phyloP scores from a whole-genome alignment of 2,113 vertebrate species.

The Actenoides hombroni region DNA sequence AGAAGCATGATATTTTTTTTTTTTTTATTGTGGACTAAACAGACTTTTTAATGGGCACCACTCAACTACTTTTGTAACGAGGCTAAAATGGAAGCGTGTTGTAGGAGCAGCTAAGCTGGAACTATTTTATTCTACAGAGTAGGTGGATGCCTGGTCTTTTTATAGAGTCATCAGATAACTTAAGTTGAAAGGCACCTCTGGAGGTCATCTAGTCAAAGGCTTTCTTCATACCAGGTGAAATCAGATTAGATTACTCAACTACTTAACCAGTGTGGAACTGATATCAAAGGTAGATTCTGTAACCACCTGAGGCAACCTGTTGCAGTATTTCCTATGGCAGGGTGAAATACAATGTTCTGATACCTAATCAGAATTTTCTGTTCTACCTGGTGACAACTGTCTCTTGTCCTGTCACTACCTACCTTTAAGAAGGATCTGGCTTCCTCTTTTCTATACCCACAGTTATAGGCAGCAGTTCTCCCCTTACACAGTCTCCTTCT shows the following conservation, averaged over 20 bases:
- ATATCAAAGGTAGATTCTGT: neutral
- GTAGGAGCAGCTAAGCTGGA: slow-evolving; percentile 1
- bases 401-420: neutral
- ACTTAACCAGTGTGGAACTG: neutral
- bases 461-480: neutral
- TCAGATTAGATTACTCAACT: slow-evolving; percentile 20
- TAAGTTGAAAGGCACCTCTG: slow-evolving; percentile 1
- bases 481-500: neutral
- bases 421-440: neutral
- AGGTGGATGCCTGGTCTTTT: slow-evolving; percentile 11
- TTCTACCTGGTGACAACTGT: neutral
- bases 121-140: slow-evolving; percentile 13
- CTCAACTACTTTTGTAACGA: neutral
- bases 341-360: neutral
- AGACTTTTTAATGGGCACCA: neutral
- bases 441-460: neutral
- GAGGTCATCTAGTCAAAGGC: slow-evolving; percentile 12
- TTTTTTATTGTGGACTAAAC: neutral
- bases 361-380: neutral
- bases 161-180: neutral
- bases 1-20: neutral
- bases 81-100: neutral
- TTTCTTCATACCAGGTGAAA: neutral
- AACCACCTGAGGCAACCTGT: neutral
- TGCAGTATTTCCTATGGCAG: neutral